Base-by-base conservation (phyloP, 2,797 vertebrate genomes). In the Esox masquinongy region DNA sequence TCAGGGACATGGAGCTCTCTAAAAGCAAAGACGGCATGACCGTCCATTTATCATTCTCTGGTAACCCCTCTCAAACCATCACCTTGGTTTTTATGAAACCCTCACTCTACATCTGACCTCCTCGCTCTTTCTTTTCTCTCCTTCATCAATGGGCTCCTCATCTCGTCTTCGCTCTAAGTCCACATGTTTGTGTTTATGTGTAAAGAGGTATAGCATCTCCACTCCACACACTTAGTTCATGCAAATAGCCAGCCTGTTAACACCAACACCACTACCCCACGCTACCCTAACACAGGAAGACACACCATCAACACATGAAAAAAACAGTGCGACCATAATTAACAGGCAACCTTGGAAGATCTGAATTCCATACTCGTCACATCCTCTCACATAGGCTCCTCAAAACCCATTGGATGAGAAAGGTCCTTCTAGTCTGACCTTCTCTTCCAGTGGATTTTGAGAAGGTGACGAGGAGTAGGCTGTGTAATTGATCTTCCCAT, bases 281-380 rank as follows among this genome's bases (percentile, higher is more conserved):
- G 6, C 59, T 11, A 72, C 80, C 78, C 84, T 85, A 90, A 85
- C 85, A 75, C 84, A 88, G 81, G 86, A 80, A 89, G 88, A 79
- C 85, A 87, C 87, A 88, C 88, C 82, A 76, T 82, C 85, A 70
- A 81, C 80, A 89, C 89, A 88, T 89, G 85, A 84, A 80, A 87
- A 80, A 79, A 80, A 79, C 59, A 39, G 29, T 29, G 31, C 6
- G 7, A 67, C 64, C 17, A 6, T 6, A 19, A 29, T 59, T n/a
- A 19, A 22, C 15, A 7, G 22, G 9, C 39, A 6, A 43, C 39
- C 39, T 43, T 43, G 39, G 39, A 43, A 6, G 39, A 43, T 9
- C 39, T 43, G 39, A 9, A 39, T 39, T 39, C 3, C 36, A 39
- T 39, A 39, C 3, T 3, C 36, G 36, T 39, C 36, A 39, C 3